These are phyloP conservation scores for Tichodroma muraria DNA, from an alignment of 2,113 vertebrate species.

Conservation along the genomic window DNA sequence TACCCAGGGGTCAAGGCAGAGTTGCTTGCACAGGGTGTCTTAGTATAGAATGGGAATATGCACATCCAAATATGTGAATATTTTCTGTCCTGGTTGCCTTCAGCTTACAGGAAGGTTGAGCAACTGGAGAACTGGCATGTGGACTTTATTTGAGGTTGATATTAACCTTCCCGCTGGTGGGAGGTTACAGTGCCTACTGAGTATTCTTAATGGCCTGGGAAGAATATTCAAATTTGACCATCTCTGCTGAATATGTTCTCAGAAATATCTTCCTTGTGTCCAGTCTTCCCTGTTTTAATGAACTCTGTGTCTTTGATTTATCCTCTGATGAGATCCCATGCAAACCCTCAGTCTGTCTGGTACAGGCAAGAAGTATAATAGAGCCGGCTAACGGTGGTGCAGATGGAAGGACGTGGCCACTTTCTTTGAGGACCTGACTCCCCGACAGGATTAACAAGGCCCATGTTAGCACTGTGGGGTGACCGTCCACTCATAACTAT, in stretches of 20 bases:
- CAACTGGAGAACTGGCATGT: not conserved
- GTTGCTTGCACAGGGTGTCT: not conserved
- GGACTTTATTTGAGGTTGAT: not conserved
- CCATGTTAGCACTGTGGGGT: fast-evolving
- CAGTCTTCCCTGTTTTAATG: not conserved
- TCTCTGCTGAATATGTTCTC: not conserved
- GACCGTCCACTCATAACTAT: not conserved
- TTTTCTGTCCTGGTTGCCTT: not conserved
- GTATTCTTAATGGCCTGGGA: not conserved
- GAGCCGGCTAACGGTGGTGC: not conserved
- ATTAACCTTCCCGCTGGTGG: not conserved
- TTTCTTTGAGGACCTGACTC: not conserved
- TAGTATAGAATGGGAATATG: not conserved
- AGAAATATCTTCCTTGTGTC: not conserved
- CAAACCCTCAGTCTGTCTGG: not conserved
- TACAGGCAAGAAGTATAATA: fast-evolving
- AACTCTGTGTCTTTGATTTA: not conserved
- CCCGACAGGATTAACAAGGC: not conserved
- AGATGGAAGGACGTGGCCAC: not conserved
- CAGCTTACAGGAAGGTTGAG: not conserved
- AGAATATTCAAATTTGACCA: not conserved
- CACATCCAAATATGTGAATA: not conserved
- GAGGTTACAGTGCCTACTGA: not conserved
- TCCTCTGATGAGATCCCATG: not conserved
- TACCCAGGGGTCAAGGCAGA: not conserved